These are phyloP conservation scores for Trachelus tabidus DNA, from an alignment of 2,888 invertebrate genomes.

Conservation along the genomic window DNA sequence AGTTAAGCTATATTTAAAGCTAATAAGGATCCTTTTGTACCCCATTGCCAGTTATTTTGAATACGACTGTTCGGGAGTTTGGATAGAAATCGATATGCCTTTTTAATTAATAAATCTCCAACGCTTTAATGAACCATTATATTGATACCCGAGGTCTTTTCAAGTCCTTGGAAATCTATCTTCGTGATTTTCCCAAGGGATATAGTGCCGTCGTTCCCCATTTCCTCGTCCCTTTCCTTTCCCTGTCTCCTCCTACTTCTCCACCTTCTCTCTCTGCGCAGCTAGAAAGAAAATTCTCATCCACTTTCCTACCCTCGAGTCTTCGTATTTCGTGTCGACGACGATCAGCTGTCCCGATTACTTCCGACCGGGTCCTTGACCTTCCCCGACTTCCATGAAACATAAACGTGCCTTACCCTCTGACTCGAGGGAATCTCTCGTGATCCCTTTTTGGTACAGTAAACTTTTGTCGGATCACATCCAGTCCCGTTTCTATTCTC, in stretches of 20 bases:
- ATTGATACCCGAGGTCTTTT: no score
- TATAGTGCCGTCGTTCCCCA: not conserved
- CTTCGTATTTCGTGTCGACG: not conserved
- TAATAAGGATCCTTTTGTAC: no score
- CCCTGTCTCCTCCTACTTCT: conserved; percentile 10
- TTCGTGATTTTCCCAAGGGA: no score
- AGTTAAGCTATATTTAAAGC: no score
- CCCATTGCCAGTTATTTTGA: no score
- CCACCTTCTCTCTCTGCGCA: conserved; percentile 3
- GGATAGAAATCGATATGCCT: no score
- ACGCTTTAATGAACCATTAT: no score
- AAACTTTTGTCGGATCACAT: conserved; percentile 44
- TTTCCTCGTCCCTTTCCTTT: conserved; percentile 17
- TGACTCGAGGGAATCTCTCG: conserved; percentile 31
- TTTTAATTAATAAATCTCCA: no score
- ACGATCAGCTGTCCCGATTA: conserved; percentile 43
- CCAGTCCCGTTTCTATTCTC: conserved; percentile 12
- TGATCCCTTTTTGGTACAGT: conserved; percentile 41
- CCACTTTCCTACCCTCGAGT: no score
- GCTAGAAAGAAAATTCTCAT: no score
- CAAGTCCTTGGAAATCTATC: no score
- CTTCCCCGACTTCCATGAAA: conserved; percentile 26
- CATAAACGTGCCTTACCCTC: conserved; percentile 15
- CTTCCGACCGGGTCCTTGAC: conserved; percentile 47
- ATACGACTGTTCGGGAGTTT: no score